Base-by-base conservation (phyloP, 2,888 invertebrate species). In the Tetrapedia diversipes region DNA sequence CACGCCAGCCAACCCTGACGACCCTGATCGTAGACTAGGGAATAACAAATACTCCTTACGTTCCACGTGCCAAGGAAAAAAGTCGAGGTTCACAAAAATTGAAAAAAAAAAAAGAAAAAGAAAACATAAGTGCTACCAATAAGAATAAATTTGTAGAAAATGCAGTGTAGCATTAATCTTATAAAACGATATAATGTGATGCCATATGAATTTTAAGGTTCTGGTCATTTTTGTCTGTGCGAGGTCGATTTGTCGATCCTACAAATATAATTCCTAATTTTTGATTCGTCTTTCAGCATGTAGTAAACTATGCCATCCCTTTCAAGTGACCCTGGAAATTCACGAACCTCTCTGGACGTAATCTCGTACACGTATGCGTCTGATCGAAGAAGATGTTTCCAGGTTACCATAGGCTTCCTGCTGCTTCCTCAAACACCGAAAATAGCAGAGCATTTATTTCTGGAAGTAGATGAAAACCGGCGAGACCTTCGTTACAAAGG, bases 391-490 rank as follows among this genome's bases (percentile, higher is more conserved):
- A 53, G 45, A 68, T 51, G 37, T 41, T 60, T 32, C 27, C 43
- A 24, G 16, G 3, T 49, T 39, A 24, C 29, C n/a, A 53, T n/a
- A n/a, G 54, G 57, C 63, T 63, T 29, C 45, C 22, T 16, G 27
- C 19, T 43, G 53, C 29, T 54, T 56, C 60, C 45, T 49, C 45
- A 57, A 76, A 65, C 39, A 45, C 76, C 60, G 63, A 76, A 72
- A 79, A 79, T 79, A 79, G 68, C 37, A 16, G 19, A 16, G 41
- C 19, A 65, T 61, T 67, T 76, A 72, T 76, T 76, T 76, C 76
- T 54, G 64, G 68, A 49, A 34, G 51, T n/a, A n/a, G 72, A 79
- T 54, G 63, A 60, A 59, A 57, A 65, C 41, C 63, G 10, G 4
- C 22, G 71, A 56, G 56, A 54, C 43, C 51, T 29, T 37, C 49